Evolutionary conservation across 2,113 vertebrate genomes (phyloP), one percentile per base, ranked within the genome.

Genomic region (human): DNA sequence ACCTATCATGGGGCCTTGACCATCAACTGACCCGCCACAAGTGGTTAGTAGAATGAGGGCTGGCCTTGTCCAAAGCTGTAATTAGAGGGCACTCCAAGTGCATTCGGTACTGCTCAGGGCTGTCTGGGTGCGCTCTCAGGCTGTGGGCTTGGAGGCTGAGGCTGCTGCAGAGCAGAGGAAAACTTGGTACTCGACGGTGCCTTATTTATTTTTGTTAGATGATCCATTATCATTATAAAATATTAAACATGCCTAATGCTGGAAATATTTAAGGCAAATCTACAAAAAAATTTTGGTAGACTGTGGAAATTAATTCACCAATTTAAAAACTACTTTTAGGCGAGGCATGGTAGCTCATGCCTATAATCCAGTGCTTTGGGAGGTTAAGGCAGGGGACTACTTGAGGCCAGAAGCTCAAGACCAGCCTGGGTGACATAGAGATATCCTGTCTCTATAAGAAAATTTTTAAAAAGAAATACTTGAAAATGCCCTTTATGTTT

Each of bases 201-300:
- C 38, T 88, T n/a, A 64, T 48, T 91, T 80, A 79, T 59, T 91
- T 96, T 89, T 88, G 38, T 88, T 80, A 95, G 64, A 84, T 73
- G 20, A 79, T 48, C 55, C 59, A 18, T 78, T 89, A 48, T 72
- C 84, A 78, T 55, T 73, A 91, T 78, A 52, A 81, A 80, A 72
- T 70, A 86, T 57, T 90, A 88, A 96, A 75, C 32, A 94, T 70
- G 32, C 14, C 48, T 25, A 81, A 72, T 61, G 22, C 86, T 85
- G 78, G 38, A 89, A 96, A 38, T 84, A 93, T 17, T 85, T 89
- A 96, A 93, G 64, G 48, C 45, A 89, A 88, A 90, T 50, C 25
- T 84, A 23, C 52, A 89, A 79, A 79, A 90, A 89, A 8, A 48
- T 20, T 32, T 75, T 40, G 18, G 4, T 20, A 20, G 25, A 1